Evolutionary conservation across 2,888 invertebrate species (phyloP).

Genomic region (Plagodis dolabraria): DNA sequence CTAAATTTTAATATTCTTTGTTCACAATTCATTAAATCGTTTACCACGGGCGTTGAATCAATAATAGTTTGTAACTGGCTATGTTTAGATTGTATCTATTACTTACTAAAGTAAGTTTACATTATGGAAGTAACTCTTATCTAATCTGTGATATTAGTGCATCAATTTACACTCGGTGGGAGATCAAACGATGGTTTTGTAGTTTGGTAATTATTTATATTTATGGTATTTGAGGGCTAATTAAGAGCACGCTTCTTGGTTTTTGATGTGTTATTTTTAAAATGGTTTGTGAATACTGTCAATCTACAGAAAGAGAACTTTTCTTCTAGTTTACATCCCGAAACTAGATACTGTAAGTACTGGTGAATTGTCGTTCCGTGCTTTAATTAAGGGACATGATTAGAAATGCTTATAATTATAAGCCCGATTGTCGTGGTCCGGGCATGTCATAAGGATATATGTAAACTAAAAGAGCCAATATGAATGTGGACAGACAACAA

Average conservation of each 20-base stretch:
- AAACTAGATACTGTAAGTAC: too few species aligned
- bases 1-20: constrained; percentile 15
- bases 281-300: not conserved
- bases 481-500: too few species aligned
- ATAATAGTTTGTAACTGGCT: constrained; percentile 9
- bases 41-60: constrained; percentile 11
- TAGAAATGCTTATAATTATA: too few species aligned
- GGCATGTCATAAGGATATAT: too few species aligned
- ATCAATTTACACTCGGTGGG: constrained; percentile 34
- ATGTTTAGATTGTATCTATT: constrained; percentile 34
- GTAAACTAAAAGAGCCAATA: too few species aligned
- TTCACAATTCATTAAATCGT: constrained; percentile 24
- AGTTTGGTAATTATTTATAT: constrained; percentile 18
- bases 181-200: constrained; percentile 34
- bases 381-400: too few species aligned
- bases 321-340: too few species aligned
- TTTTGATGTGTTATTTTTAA: constrained; percentile 7
- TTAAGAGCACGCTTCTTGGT: constrained; percentile 9
- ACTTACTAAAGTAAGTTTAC: constrained; percentile 1
- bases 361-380: too few species aligned
- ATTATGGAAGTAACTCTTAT: not conserved
- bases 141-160: constrained; percentile 20
- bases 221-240: constrained; percentile 13
- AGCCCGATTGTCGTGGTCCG: too few species aligned
- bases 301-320: too few species aligned